Evolutionary conservation across 2,113 vertebrate species (phyloP).

Genomic region (Microtus pennsylvanicus): DNA sequence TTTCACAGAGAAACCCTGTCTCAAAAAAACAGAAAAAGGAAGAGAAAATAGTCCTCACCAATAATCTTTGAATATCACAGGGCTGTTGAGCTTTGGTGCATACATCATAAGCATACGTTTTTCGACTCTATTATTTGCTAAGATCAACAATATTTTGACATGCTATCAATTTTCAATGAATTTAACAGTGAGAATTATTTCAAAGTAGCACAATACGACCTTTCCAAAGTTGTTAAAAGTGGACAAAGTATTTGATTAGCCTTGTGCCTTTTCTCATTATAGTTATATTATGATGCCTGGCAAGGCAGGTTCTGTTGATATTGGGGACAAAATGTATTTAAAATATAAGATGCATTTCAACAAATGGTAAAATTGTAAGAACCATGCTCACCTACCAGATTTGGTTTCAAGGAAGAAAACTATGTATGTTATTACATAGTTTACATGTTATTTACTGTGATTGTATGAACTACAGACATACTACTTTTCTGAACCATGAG

Average conservation of each 20-base stretch:
- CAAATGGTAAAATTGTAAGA: constrained; percentile 29
- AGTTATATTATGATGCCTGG: constrained; percentile 19
- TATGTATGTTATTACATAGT: neutral
- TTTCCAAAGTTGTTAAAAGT: constrained; percentile 56
- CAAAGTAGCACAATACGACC: neutral
- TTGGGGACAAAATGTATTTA: constrained; percentile 32
- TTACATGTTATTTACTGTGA: neutral
- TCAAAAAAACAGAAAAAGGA: too few species aligned
- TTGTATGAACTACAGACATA: neutral
- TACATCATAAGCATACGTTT: neutral
- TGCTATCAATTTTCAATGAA: neutral
- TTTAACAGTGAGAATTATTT: constrained; percentile 44
- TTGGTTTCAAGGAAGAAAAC: constrained; percentile 40
- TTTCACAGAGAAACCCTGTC: too few species aligned
- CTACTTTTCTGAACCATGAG: constrained; percentile 28
- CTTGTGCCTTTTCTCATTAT: neutral
- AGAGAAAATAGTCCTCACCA: neutral
- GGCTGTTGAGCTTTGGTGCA: constrained; percentile 14
- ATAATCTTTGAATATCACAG: constrained; percentile 11
- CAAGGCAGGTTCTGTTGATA: constrained; percentile 6
- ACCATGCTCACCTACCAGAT: neutral
- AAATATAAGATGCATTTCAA: constrained; percentile 46
- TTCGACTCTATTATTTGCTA: constrained; percentile 34
- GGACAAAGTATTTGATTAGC: neutral
- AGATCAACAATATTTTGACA: constrained; percentile 46